phyloP scores from a whole-genome alignment of 2,113 vertebrate species.

The Catharus bicknelli region DNA sequence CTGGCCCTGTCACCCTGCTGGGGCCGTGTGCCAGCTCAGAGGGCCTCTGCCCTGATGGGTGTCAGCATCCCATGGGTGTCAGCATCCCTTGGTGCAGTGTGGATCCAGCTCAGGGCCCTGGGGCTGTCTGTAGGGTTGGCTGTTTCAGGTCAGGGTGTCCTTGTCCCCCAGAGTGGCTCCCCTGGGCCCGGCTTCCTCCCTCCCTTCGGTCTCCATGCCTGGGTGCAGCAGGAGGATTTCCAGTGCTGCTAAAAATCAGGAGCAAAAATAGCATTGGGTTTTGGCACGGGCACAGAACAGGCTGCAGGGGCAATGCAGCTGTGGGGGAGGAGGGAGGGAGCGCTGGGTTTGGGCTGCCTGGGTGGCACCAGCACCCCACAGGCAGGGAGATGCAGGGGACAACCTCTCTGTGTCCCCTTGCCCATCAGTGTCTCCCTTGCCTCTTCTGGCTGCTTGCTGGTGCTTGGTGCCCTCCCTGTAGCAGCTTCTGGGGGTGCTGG shows the following conservation, averaged over 20 bases:
- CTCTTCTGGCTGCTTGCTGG: not conserved
- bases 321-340: constrained; percentile 14
- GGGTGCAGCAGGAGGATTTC: constrained; percentile 35
- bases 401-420: accelerated
- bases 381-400: not conserved
- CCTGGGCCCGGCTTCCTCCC: not conserved
- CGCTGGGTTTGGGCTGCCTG: not conserved
- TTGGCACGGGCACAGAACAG: constrained; percentile 50
- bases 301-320: constrained; percentile 63
- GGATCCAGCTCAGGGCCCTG: not conserved
- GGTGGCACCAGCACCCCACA: not conserved
- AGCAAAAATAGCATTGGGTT: constrained; percentile 55
- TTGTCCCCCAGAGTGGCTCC: not conserved
- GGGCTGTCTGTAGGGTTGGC: not conserved
- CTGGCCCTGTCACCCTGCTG: not conserved
- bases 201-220: not conserved
- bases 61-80: not conserved
- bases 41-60: not conserved
- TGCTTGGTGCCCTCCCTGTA: not conserved
- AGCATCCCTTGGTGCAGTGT: not conserved
- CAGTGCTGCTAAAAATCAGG: constrained; percentile 34
- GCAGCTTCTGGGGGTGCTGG: not conserved
- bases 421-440: not conserved
- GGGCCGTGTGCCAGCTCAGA: not conserved
- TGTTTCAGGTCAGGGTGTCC: not conserved